Percentiles rank a stretch among this genome's conserved stretches.
Conservation (phyloP, 1,140 invertebrate genomes). For the Lanistes nyassanus region DNA sequence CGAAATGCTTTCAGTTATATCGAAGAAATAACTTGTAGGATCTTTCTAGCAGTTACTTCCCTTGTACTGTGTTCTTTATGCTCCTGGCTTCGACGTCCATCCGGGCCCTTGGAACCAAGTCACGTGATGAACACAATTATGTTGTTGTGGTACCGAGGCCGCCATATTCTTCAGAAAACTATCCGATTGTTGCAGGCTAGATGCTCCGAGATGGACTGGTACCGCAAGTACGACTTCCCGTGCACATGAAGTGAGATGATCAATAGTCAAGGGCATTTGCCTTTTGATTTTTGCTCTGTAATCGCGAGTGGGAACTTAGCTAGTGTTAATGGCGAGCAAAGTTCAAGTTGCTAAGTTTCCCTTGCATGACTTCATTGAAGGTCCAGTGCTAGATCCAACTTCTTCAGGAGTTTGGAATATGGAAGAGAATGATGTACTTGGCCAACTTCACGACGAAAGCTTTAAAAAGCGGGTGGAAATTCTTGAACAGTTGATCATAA, state of each 20-base stretch:
- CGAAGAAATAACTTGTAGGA: too few relatives aligned
- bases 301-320: conserved; percentile 21
- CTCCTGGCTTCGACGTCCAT: conserved; percentile 11
- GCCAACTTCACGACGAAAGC: conserved; percentile 60
- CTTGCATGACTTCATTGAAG: conserved; percentile 55
- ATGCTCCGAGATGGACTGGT: conserved; percentile 20
- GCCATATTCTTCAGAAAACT: conserved; percentile 52
- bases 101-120: conserved; percentile 37
- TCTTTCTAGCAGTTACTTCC: neutral
- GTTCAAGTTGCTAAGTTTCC: conserved; percentile 60
- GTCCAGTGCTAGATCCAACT: conserved; percentile 50
- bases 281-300: conserved; percentile 18
- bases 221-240: conserved; percentile 9
- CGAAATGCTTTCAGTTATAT: too few relatives aligned
- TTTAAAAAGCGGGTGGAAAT: conserved; percentile 61
- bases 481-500: conserved; percentile 60
- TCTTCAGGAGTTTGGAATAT: conserved; percentile 58
- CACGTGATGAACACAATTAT: conserved; percentile 65
- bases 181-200: conserved; percentile 8
- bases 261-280: conserved; percentile 7
- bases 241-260: conserved; percentile 18
- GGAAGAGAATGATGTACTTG: conserved; percentile 64
- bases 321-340: conserved; percentile 48
- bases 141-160: conserved; percentile 63
- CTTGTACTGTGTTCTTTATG: neutral